Evolutionary conservation across 2,113 vertebrate species (phyloP).

Genomic region (Hucho hucho): DNA sequence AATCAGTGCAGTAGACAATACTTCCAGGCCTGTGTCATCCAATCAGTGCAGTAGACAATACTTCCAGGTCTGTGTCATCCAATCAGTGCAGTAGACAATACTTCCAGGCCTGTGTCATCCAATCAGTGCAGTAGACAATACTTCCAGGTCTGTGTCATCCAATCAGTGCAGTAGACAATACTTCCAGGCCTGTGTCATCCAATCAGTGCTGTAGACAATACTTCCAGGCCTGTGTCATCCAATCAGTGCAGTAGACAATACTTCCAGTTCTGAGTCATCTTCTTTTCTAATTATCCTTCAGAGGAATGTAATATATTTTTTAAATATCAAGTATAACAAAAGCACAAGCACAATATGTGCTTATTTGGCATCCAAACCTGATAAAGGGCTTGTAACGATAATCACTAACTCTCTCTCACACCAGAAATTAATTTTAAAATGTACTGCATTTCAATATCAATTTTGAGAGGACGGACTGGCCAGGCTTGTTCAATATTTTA

Average conservation of each 20-base stretch:
- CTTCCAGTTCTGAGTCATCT: background rate
- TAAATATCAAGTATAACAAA: slow-evolving; percentile 35
- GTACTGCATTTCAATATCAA: slow-evolving; percentile 31
- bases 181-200: slow-evolving; percentile 30
- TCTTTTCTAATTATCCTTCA: slow-evolving; percentile 30
- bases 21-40: too few relatives aligned
- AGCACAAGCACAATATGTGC: slow-evolving; percentile 27
- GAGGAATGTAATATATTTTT: slow-evolving; percentile 29
- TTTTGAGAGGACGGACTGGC: slow-evolving; percentile 29
- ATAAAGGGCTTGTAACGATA: slow-evolving; percentile 26
- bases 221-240: slow-evolving; percentile 18
- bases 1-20: too few relatives aligned
- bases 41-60: too few relatives aligned
- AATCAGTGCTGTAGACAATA: slow-evolving; percentile 52
- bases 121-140: too few relatives aligned
- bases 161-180: slow-evolving; percentile 51
- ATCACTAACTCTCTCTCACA: slow-evolving; percentile 26
- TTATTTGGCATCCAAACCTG: slow-evolving; percentile 34
- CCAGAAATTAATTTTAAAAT: slow-evolving; percentile 36
- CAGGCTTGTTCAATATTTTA: slow-evolving; percentile 54
- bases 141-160: slow-evolving; percentile 10
- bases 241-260: slow-evolving; percentile 30
- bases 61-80: too few relatives aligned
- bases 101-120: too few relatives aligned
- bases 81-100: too few relatives aligned